Evolutionary conservation across 2,797 vertebrate species (phyloP), one percentile per base, ranked within the genome.

Genomic region (Acestrorhynchus altus): DNA sequence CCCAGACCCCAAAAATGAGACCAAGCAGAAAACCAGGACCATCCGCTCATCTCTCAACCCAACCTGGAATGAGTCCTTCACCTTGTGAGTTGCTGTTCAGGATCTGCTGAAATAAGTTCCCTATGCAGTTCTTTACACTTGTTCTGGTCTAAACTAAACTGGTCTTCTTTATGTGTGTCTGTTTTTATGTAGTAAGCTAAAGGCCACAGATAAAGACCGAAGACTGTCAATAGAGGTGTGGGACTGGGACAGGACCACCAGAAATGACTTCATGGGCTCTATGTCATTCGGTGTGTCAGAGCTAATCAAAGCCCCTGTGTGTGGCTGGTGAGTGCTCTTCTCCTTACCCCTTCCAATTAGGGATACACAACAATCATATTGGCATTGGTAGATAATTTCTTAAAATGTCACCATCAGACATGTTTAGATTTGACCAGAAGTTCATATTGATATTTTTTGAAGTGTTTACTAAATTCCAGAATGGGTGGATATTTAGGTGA

Each of bases 201-300:
- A 98, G 86, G 93, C 94, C 0, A 91, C 93, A 1, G 97, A 99
- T 89, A 98, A 98, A 88, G 97, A 99, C 80, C 94, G 97, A 0
- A 94, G 97, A 51, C 92, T 99, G n/a, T 98, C 97, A 0, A 93
- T 99, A 0, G 97, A 98, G 86, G 93, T 97, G 75, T 99, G 97
- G 97, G 97, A 99, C 85, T 99, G 97, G 97, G 97, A 99, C 84
- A 91, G 97, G 61, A 99, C 97, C 64, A 98, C 97, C 35, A 89
- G 97, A 73, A 99, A 99, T 1, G 97, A 99, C 89, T 99, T 99
- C 90, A 99, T 99, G 97, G 97, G 97, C n/a, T 97, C 97, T 64
- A 95, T 99, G 81, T 99, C 97, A 0, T 99, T 99, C 13, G 97
- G 97, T 0, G 96, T 99, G n/a, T 99, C 97, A 0, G 97, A 99